Percentiles rank a stretch among this genome's conserved stretches.
phyloP scores from a whole-genome alignment of 2,888 invertebrate genomes.

The Stenoptilia bipunctidactyla region DNA sequence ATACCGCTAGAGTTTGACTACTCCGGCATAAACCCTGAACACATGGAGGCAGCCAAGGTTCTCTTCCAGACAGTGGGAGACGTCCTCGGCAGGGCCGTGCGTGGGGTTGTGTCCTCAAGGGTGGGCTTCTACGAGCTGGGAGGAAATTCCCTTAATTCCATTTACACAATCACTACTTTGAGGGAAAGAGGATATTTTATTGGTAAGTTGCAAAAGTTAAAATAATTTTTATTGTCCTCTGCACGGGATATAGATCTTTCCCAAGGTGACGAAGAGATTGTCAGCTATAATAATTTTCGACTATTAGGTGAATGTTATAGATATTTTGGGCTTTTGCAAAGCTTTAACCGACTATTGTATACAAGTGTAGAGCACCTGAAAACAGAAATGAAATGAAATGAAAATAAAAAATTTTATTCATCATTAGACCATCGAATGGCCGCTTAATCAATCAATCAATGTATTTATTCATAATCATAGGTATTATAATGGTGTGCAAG shows the following conservation, averaged over 20 bases:
- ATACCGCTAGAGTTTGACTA: conserved; percentile 77
- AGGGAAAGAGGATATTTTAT: conserved; percentile 83
- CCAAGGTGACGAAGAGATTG: too few species aligned
- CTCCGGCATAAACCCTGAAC: conserved; percentile 69
- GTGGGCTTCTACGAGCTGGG: conserved; percentile 88
- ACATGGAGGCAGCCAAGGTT: conserved; percentile 74
- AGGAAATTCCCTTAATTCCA: conserved; percentile 89
- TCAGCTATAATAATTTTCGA: too few species aligned
- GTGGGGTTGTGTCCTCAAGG: conserved; percentile 72
- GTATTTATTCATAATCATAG: too few species aligned
- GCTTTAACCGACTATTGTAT: too few species aligned
- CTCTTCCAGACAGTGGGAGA: conserved; percentile 82
- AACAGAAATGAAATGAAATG: too few species aligned
- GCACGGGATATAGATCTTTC: conserved; percentile 78
- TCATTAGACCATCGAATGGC: too few species aligned
- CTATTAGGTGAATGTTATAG: too few species aligned
- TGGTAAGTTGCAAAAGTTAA: conserved; percentile 76
- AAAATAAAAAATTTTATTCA: too few species aligned
- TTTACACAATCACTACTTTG: conserved; percentile 83
- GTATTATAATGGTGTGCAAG: too few species aligned
- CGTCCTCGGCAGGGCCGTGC: conserved; percentile 75
- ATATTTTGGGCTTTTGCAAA: too few species aligned
- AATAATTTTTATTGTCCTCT: conserved; percentile 82
- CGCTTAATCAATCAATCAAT: too few species aligned
- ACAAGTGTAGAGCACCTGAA: too few species aligned